A percentile compares a stretch with the other conserved stretches of the same genome.
Conservation (phyloP, 2,888 invertebrate genomes). For the Coremacera marginata region DNA sequence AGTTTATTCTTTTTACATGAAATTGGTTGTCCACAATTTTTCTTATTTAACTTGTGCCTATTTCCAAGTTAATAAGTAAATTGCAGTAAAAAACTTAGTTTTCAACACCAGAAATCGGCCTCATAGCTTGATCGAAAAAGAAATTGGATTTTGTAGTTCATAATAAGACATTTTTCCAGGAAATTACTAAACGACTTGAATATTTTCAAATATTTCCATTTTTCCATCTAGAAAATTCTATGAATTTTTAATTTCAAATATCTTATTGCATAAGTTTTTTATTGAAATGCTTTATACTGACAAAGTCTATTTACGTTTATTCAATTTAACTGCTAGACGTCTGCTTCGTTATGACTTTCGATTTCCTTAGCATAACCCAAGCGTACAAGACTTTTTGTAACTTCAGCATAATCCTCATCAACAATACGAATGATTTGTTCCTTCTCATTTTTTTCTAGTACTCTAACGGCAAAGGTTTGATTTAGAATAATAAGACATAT, state of each 20-base stretch:
- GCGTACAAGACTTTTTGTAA: conserved; percentile 42
- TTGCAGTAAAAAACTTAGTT: too few relatives aligned
- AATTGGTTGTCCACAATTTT: too few relatives aligned
- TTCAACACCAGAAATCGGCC: too few relatives aligned
- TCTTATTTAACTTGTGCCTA: too few relatives aligned
- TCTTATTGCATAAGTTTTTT: background rate
- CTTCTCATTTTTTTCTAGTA: conserved; percentile 39
- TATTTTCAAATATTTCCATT: too few relatives aligned
- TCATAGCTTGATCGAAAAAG: too few relatives aligned
- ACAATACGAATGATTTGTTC: conserved; percentile 41
- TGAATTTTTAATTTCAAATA: background rate
- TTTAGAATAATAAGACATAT: conserved; percentile 46
- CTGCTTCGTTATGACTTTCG: background rate
- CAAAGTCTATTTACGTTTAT: background rate
- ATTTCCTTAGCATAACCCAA: conserved; percentile 45
- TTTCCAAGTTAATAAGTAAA: too few relatives aligned
- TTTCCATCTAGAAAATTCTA: too few relatives aligned
- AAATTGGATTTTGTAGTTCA: too few relatives aligned
- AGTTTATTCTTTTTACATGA: too few relatives aligned
- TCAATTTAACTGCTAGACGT: background rate
- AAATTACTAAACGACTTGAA: too few relatives aligned
- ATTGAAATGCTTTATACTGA: background rate
- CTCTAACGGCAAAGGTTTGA: conserved; percentile 46
- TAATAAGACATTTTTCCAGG: too few relatives aligned
- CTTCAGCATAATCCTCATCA: conserved; percentile 44